These are phyloP conservation scores for Volucella zonaria DNA, from an alignment of 2,888 invertebrate genomes.

Conservation along the genomic window DNA sequence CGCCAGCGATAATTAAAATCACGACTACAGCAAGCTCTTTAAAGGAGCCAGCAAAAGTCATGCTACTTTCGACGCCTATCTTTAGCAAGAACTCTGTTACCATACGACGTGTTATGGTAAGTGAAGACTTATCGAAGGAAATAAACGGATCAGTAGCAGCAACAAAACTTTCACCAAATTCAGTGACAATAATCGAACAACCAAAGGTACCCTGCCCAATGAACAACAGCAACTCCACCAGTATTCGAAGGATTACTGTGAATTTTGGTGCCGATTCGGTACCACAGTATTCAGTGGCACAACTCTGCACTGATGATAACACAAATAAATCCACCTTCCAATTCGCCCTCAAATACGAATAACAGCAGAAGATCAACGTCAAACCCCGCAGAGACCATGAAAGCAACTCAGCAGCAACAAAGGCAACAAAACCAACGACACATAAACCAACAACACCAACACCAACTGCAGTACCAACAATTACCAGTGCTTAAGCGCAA, in stretches of 20 bases:
- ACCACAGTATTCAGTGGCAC: neutral
- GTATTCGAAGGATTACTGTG: conserved; percentile 35
- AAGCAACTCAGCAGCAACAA: conserved; percentile 20
- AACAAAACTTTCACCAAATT: too few species aligned
- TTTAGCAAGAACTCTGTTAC: conserved; percentile 69
- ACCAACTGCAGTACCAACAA: too few species aligned
- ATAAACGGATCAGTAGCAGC: neutral
- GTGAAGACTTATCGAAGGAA: conserved; percentile 49
- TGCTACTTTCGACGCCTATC: conserved; percentile 39
- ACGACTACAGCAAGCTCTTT: conserved; percentile 29
- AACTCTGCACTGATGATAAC: conserved; percentile 42
- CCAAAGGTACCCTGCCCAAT: conserved; percentile 9
- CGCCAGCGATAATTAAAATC: conserved; percentile 51
- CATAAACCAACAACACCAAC: too few species aligned
- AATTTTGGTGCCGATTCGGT: conserved; percentile 28
- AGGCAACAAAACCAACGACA: too few species aligned
- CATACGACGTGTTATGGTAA: conserved; percentile 54
- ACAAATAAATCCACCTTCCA: conserved; percentile 20
- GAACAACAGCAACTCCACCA: conserved; percentile 12
- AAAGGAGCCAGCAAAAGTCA: conserved; percentile 40
- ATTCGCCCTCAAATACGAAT: conserved; percentile 19
- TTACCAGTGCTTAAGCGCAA: conserved; percentile 40
- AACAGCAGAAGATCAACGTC: conserved; percentile 22
- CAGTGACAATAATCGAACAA: neutral
- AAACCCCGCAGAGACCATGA: neutral